A percentile compares a stretch with the other conserved stretches of the same genome.
phyloP scores from a whole-genome alignment of 2,797 vertebrate species.

The Cacajao melanocephalus region DNA sequence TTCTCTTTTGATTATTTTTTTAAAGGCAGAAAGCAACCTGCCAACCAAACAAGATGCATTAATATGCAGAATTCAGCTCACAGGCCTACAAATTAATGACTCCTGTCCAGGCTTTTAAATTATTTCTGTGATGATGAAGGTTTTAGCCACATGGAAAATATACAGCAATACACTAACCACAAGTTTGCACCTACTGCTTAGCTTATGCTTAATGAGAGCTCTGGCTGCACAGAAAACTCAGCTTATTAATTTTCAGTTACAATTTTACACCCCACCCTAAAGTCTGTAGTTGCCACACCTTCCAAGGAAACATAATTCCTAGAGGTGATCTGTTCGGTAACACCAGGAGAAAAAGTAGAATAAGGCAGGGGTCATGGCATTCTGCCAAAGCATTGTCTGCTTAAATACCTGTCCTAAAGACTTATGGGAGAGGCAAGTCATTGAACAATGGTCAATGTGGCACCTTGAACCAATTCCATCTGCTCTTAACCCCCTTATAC shows the following conservation, averaged over 20 bases:
- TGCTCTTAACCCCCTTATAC: not conserved
- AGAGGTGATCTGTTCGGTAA: constrained; percentile 39
- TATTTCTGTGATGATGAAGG: constrained; percentile 16
- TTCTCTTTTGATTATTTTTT: constrained; percentile 19
- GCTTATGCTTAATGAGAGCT: not conserved
- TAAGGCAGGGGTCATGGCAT: not conserved
- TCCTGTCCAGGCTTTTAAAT: constrained; percentile 34
- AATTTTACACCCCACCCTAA: not conserved
- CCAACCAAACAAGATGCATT: constrained; percentile 10
- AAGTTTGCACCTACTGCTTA: not conserved
- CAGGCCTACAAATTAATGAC: not conserved
- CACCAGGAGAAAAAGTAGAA: not conserved
- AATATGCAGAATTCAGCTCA: not conserved
- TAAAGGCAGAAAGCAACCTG: not conserved
- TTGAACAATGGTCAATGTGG: not conserved
- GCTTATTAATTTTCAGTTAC: constrained; percentile 33
- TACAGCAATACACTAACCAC: not conserved
- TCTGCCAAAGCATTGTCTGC: constrained; percentile 11
- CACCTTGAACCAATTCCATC: not conserved
- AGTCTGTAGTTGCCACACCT: not conserved
- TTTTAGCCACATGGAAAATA: constrained; percentile 3
- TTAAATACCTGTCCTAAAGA: not conserved
- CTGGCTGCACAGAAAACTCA: not conserved
- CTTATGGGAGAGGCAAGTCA: not conserved
- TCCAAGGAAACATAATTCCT: constrained; percentile 55